Percentiles rank a stretch among this genome's conserved stretches.
Evolutionary conservation across 2,888 invertebrate species (phyloP).

Genomic region (Sericinus montela): DNA sequence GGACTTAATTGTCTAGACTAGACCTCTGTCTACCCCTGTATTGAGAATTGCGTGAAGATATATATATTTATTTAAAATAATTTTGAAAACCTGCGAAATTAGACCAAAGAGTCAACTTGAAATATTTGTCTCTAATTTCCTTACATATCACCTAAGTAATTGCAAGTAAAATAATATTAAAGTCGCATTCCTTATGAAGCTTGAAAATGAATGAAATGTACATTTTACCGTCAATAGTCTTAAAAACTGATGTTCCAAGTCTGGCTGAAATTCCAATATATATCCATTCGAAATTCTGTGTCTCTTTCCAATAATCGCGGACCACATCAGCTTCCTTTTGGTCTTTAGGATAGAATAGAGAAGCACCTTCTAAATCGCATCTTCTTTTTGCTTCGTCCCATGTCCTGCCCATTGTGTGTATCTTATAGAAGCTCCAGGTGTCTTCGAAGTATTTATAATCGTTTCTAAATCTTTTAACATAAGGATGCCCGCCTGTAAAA

Average conservation of each 20-base stretch:
- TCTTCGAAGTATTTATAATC: constrained; percentile 50
- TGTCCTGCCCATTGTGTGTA: constrained; percentile 42
- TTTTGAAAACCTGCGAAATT: too few relatives aligned
- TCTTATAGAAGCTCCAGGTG: constrained; percentile 51
- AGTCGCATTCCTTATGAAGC: too few relatives aligned
- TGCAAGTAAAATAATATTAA: too few relatives aligned
- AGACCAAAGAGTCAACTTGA: too few relatives aligned
- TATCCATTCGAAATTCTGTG: constrained; percentile 32
- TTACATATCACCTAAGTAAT: too few relatives aligned
- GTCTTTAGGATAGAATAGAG: constrained; percentile 49
- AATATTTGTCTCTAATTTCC: too few relatives aligned
- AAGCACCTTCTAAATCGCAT: constrained; percentile 50
- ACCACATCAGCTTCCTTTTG: constrained; percentile 39
- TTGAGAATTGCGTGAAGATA: too few relatives aligned
- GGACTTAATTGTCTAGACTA: too few relatives aligned
- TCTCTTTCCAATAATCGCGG: constrained; percentile 33
- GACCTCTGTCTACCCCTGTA: too few relatives aligned
- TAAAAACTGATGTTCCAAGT: constrained; percentile 42
- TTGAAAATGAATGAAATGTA: too few relatives aligned
- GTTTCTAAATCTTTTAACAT: constrained; percentile 46
- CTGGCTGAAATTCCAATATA: constrained; percentile 43
- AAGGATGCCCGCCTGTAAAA: constrained; percentile 44
- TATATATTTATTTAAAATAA: too few relatives aligned
- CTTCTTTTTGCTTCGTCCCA: constrained; percentile 46
- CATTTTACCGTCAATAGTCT: constrained; percentile 39